Evolutionary conservation across 2,888 invertebrate genomes (phyloP), one percentile per base, ranked within the genome.

Genomic region (Mimachlamys varia): DNA sequence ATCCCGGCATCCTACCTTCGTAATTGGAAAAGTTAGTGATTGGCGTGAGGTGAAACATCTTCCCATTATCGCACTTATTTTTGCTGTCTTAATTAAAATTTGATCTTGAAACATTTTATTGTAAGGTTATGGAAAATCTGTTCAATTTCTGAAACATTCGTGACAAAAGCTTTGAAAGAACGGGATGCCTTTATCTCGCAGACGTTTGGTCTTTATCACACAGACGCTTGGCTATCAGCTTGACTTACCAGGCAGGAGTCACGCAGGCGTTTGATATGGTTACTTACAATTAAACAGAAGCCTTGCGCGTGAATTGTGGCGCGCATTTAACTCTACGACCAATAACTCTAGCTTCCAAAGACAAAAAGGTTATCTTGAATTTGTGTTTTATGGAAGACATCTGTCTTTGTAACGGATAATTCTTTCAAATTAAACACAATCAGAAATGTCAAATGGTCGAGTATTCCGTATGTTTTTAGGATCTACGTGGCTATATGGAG

Each of bases 271-370:
- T 33, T 76, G 76, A 76, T 76, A 76, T 27, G 76, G 76, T 76
- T 76, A 76, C 27, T 76, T 76, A 27, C 76, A 76, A 76, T 76
- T 76, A 76, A 76, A 76, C 76, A 76, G 76, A 76, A 76, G 76
- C 76, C 76, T 76, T 76, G 76, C 76, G 76, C 76, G 76, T 76
- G 76, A 76, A 76, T 76, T 76, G 76, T 76, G 76, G 76, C 76
- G 76, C 76, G 76, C 33, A 76, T 76, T 76, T 76, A 76, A 76
- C 76, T 76, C 33, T 33, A 33, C 27, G 76, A 76, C 76, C 76
- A 76, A 76, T 76, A 76, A 76, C 15, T 76, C 76, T 76, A 76
- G 76, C 76, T 76, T 33, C 76, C 0, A 76, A 76, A 76, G 76
- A 76, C 27, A 76, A 27, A 76, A 76, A 76, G 76, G 76, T 76